These are phyloP conservation scores for Todiramphus chloris DNA, from an alignment of 2,113 vertebrate genomes.

Conservation along the genomic window DNA sequence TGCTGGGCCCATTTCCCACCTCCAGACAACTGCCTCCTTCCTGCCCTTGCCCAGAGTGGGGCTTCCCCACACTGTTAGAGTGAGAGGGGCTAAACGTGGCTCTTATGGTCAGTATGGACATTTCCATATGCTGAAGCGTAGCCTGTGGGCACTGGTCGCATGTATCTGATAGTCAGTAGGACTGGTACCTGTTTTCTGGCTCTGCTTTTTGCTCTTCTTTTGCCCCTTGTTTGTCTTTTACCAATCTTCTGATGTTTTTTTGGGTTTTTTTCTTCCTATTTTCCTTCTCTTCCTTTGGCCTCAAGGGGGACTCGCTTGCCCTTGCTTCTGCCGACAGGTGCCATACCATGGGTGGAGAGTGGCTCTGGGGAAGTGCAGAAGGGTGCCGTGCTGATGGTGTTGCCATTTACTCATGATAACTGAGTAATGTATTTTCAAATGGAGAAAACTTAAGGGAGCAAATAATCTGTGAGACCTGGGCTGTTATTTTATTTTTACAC, in stretches of 20 bases:
- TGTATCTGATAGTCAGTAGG: background rate
- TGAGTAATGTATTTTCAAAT: background rate
- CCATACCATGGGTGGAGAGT: background rate
- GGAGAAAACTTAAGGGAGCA: background rate
- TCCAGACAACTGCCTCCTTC: background rate
- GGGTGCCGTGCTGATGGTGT: background rate
- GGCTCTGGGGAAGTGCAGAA: background rate
- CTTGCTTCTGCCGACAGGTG: background rate
- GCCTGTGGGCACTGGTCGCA: accelerated
- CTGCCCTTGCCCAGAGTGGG: no score
- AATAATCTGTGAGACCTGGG: background rate
- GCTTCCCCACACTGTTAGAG: accelerated
- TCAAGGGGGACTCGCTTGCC: background rate
- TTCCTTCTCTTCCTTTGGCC: background rate
- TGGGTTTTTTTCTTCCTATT: background rate
- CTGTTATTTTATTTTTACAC: background rate
- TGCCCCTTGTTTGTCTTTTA: background rate
- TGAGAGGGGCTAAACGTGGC: background rate
- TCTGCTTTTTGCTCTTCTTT: background rate
- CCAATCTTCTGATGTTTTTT: background rate
- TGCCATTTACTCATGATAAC: no score
- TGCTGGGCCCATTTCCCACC: background rate
- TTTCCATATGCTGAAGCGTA: background rate
- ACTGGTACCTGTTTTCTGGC: background rate
- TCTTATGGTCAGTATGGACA: background rate